Evolutionary conservation across 23 tunicate genomes (phyloP).

Genomic region (Ciona savignyi): DNA sequence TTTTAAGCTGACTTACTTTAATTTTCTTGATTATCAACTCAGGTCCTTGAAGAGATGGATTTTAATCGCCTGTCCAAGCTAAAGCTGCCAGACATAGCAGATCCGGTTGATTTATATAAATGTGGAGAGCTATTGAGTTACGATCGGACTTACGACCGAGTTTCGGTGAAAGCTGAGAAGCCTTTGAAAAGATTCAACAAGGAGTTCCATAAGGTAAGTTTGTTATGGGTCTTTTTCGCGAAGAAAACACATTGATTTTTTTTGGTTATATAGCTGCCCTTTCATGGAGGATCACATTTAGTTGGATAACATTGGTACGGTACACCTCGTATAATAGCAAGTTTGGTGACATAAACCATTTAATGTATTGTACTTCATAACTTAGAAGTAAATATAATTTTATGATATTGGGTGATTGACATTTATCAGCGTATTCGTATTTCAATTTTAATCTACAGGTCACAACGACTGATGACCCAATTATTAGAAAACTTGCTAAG

Average conservation of each 20-base stretch:
- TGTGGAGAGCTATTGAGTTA: slow-evolving; percentile 85
- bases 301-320: too few species aligned
- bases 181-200: slow-evolving; percentile 61
- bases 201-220: slow-evolving; percentile 81
- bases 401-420: too few species aligned
- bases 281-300: too few species aligned
- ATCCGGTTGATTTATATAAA: slow-evolving; percentile 68
- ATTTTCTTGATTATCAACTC: too few species aligned
- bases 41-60: slow-evolving; percentile 95
- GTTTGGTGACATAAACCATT: too few species aligned
- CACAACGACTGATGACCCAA: slow-evolving; percentile 80
- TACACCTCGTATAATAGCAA: too few species aligned
- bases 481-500: slow-evolving; percentile 52
- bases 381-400: neutral
- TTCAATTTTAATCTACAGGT: slow-evolving; percentile 15
- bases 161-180: slow-evolving; percentile 72
- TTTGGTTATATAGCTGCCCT: too few species aligned
- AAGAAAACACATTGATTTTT: too few species aligned
- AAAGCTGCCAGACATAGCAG: slow-evolving; percentile 65
- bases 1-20: too few species aligned
- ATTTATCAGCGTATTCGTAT: too few species aligned
- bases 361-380: neutral
- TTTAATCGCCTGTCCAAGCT: slow-evolving; percentile 72
- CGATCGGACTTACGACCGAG: slow-evolving; percentile 86
- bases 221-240: too few species aligned